Evolutionary conservation across 2,797 vertebrate species (phyloP).

Genomic region (Ptychadena robeensis): DNA sequence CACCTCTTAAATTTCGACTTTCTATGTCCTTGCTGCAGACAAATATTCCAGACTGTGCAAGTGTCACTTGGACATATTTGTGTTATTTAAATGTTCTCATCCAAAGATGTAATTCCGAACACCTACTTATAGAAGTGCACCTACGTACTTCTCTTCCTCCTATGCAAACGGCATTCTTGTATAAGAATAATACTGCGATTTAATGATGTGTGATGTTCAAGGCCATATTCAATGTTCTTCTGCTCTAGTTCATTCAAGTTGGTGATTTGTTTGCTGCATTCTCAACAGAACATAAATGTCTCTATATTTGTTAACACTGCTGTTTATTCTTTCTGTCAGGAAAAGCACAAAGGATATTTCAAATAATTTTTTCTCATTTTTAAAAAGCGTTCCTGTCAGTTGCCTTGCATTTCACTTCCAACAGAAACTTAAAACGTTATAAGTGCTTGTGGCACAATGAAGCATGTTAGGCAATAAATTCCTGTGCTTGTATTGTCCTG

Average conservation of each 20-base stretch:
- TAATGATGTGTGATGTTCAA: conserved; percentile 51
- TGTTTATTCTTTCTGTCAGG: conserved; percentile 34
- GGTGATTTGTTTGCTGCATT: conserved; percentile 37
- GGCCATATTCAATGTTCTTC: conserved; percentile 38
- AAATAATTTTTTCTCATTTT: conserved; percentile 22
- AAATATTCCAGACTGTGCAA: background rate
- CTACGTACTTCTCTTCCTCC: background rate
- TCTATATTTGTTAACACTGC: conserved; percentile 31
- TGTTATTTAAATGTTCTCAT: background rate
- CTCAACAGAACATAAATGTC: conserved; percentile 25
- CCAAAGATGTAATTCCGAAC: background rate
- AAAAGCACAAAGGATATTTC: conserved; percentile 30
- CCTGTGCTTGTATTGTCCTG: background rate
- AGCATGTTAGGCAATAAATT: background rate
- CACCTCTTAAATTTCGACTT: background rate
- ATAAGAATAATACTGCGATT: conserved; percentile 26
- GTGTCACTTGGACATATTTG: background rate
- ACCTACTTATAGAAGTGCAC: background rate
- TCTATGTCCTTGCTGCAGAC: background rate
- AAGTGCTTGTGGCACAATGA: conserved; percentile 14
- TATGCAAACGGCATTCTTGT: conserved; percentile 1
- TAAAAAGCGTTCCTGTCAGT: conserved; percentile 31
- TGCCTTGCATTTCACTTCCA: conserved; percentile 6
- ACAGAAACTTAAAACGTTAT: conserved; percentile 4
- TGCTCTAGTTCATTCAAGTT: conserved; percentile 44